Evolutionary conservation across 2,113 vertebrate genomes (phyloP).

Genomic region (Callaeas wilsoni): DNA sequence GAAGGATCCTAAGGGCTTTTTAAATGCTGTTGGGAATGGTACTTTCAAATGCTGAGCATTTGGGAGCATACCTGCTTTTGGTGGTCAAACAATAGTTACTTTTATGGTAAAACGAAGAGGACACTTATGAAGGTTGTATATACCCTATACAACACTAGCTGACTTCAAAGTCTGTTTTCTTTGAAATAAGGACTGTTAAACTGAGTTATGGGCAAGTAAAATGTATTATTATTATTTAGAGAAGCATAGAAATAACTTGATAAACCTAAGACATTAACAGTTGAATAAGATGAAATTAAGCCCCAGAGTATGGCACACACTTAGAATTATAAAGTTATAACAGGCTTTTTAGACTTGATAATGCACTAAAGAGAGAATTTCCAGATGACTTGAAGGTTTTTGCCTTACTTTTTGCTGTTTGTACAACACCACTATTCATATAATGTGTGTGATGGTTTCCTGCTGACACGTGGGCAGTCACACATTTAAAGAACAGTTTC

Average conservation of each 20-base stretch:
- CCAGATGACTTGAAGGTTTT: background rate
- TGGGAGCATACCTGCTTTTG: background rate
- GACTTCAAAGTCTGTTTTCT: background rate
- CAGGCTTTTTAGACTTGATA: background rate
- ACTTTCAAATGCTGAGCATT: background rate
- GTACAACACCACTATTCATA: too few species aligned
- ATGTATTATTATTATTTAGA: background rate
- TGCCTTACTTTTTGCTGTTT: background rate
- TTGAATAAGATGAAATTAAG: background rate
- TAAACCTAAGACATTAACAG: background rate
- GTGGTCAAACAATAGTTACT: background rate
- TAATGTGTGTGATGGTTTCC: background rate
- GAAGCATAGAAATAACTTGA: background rate
- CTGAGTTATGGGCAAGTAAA: background rate
- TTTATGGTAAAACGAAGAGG: background rate
- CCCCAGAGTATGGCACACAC: background rate
- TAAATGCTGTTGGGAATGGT: background rate
- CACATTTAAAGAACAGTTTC: background rate
- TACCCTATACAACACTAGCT: background rate
- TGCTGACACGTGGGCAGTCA: background rate
- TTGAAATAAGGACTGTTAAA: background rate
- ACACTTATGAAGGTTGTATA: background rate
- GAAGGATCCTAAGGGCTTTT: background rate
- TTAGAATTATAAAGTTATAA: background rate
- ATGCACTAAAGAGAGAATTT: background rate